phyloP scores from a whole-genome alignment of 2,888 invertebrate genomes.

The Himalopsyche tibetana region DNA sequence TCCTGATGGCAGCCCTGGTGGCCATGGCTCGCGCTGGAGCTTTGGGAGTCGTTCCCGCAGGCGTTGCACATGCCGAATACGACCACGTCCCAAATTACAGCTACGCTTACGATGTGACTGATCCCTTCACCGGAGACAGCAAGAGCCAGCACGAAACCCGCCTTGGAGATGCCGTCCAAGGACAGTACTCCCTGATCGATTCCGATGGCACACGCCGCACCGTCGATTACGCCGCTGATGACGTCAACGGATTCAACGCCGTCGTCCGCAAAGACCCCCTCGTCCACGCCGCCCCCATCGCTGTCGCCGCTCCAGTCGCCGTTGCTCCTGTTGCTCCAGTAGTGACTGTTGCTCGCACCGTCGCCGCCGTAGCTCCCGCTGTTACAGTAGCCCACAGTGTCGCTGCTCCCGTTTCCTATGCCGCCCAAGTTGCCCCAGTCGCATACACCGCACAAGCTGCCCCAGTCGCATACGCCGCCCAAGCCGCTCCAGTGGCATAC shows the following conservation, averaged over 20 bases:
- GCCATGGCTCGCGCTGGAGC: constrained; percentile 71
- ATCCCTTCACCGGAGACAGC: constrained; percentile 77
- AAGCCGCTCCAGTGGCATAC: constrained; percentile 69
- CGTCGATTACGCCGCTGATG: constrained; percentile 77
- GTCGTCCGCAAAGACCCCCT: constrained; percentile 72
- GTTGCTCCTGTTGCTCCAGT: constrained; percentile 72
- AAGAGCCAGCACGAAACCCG: constrained; percentile 77
- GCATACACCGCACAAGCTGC: constrained; percentile 67
- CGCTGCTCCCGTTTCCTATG: constrained; percentile 50
- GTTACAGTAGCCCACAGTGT: constrained; percentile 59
- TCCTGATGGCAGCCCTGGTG: constrained; percentile 71
- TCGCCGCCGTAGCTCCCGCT: constrained; percentile 68
- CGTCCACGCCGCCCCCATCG: constrained; percentile 66
- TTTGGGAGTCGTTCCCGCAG: constrained; percentile 66
- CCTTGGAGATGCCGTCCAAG: constrained; percentile 73
- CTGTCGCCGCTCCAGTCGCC: constrained; percentile 68
- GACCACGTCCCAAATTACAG: constrained; percentile 70
- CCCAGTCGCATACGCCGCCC: constrained; percentile 63
- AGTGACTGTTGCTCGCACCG: constrained; percentile 68
- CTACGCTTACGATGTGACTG: constrained; percentile 77
- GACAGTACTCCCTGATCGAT: constrained; percentile 77
- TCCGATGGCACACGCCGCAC: constrained; percentile 76
- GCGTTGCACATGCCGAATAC: constrained; percentile 68
- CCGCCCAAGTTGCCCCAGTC: constrained; percentile 66
- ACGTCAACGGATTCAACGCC: constrained; percentile 76